Conservation (phyloP, 1,140 invertebrate genomes). For the Campoletis sonorensis region DNA sequence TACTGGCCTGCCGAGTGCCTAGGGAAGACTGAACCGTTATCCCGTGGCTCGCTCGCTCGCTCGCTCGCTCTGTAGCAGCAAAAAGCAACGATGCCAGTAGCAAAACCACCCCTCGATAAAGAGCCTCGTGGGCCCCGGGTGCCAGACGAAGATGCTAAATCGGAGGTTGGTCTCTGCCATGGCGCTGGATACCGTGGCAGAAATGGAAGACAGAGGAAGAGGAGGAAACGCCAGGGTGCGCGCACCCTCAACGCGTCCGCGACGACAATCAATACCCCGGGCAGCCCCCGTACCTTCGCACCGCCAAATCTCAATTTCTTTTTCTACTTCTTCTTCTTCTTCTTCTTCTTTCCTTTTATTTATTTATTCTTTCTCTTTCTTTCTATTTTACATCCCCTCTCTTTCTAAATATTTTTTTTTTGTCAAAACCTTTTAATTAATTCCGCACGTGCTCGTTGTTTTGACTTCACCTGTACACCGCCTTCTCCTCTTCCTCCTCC, state of each 20-base stretch:
- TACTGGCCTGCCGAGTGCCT: slow-evolving; percentile 72
- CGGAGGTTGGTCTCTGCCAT: slow-evolving; percentile 34
- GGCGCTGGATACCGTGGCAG: slow-evolving; percentile 24
- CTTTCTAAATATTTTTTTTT: no score
- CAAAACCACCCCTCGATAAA: slow-evolving; percentile 37
- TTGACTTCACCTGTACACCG: background rate
- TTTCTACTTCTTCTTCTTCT: slow-evolving; percentile 40
- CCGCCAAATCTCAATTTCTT: slow-evolving; percentile 70
- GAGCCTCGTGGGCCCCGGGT: slow-evolving; percentile 37
- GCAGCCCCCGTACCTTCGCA: slow-evolving; percentile 67
- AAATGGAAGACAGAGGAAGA: slow-evolving; percentile 35
- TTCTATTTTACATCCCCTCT: background rate
- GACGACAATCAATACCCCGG: slow-evolving; percentile 73
- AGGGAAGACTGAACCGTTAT: slow-evolving; percentile 71
- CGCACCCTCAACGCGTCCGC: slow-evolving; percentile 62
- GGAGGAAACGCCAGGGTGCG: slow-evolving; percentile 54
- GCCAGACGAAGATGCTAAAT: slow-evolving; percentile 41
- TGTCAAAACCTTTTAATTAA: no score
- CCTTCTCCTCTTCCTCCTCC: background rate
- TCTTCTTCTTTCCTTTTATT: slow-evolving; percentile 23
- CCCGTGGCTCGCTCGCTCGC: slow-evolving; percentile 50
- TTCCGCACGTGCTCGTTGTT: background rate
- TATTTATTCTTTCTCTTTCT: background rate
- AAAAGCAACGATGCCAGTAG: slow-evolving; percentile 23
- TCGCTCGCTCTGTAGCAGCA: slow-evolving; percentile 29